Conservation (phyloP, 2,888 invertebrate genomes). For the Eupeodes luniger region DNA sequence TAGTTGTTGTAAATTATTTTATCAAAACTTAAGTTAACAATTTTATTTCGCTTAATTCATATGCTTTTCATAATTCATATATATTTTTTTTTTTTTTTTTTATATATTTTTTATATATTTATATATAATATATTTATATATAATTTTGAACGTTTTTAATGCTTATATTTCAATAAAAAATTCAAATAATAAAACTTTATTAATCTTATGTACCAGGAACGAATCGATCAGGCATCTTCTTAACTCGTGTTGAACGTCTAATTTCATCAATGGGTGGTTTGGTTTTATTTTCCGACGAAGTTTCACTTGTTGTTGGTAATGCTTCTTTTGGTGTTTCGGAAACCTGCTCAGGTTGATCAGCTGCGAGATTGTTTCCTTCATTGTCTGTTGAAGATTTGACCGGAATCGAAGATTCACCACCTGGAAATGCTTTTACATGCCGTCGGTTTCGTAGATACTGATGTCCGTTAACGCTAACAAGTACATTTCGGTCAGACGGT, state of each 20-base stretch:
- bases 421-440: conserved; percentile 24
- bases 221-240: conserved; percentile 18
- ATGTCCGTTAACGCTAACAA: conserved; percentile 34
- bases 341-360: neutral
- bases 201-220: no score
- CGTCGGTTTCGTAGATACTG: conserved; percentile 26
- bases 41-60: neutral
- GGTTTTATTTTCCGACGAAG: neutral
- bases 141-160: no score
- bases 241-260: conserved; percentile 33
- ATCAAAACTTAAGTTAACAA: neutral
- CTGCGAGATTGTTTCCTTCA: neutral
- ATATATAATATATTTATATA: no score
- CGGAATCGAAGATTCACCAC: conserved; percentile 6
- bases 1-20: neutral
- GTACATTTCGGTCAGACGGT: conserved; percentile 20
- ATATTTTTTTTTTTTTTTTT: neutral
- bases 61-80: conserved; percentile 9
- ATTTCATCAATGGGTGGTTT: neutral
- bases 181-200: neutral
- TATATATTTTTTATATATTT: no score
- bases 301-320: neutral
- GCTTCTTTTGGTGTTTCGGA: neutral
- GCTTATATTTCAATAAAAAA: conserved; percentile 2
- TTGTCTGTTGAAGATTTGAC: neutral